These are phyloP conservation scores for Empis stercorea DNA, from an alignment of 2,888 invertebrate genomes.

Conservation along the genomic window DNA sequence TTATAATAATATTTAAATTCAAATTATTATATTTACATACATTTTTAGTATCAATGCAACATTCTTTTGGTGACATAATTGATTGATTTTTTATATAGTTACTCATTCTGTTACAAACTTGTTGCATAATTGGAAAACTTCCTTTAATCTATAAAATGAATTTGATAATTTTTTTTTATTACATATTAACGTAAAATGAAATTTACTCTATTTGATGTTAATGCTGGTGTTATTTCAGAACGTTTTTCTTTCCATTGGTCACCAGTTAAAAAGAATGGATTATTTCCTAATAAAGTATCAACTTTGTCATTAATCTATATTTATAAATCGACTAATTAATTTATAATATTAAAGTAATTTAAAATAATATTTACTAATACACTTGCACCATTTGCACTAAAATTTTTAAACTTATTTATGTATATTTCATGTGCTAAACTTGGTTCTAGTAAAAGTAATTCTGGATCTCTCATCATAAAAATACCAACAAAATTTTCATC, in stretches of 20 bases:
- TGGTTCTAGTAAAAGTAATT: slow-evolving; percentile 30
- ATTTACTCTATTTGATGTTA: slow-evolving; percentile 38
- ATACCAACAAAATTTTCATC: slow-evolving; percentile 33
- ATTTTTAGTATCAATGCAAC: slow-evolving; percentile 21
- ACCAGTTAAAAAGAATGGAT: slow-evolving; percentile 38
- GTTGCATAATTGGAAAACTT: slow-evolving; percentile 32
- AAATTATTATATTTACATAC: too few species aligned
- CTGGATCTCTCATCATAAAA: slow-evolving; percentile 26
- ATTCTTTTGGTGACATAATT: background rate
- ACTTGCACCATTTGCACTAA: slow-evolving; percentile 24
- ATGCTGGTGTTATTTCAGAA: slow-evolving; percentile 38
- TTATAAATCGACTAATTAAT: too few species aligned
- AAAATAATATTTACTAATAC: too few species aligned
- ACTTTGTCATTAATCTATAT: background rate
- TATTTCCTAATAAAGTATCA: slow-evolving; percentile 33
- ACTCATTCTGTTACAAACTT: slow-evolving; percentile 28
- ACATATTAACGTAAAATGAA: background rate
- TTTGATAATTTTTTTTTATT: background rate
- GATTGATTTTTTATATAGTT: slow-evolving; percentile 23
- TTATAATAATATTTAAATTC: background rate
- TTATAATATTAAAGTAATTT: too few species aligned
- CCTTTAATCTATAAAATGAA: slow-evolving; percentile 22
- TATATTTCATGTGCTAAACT: slow-evolving; percentile 28
- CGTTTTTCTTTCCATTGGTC: slow-evolving; percentile 39
- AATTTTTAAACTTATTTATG: slow-evolving; percentile 34